phyloP scores from a whole-genome alignment of 2,797 vertebrate species.

The Steatocranus sp. region DNA sequence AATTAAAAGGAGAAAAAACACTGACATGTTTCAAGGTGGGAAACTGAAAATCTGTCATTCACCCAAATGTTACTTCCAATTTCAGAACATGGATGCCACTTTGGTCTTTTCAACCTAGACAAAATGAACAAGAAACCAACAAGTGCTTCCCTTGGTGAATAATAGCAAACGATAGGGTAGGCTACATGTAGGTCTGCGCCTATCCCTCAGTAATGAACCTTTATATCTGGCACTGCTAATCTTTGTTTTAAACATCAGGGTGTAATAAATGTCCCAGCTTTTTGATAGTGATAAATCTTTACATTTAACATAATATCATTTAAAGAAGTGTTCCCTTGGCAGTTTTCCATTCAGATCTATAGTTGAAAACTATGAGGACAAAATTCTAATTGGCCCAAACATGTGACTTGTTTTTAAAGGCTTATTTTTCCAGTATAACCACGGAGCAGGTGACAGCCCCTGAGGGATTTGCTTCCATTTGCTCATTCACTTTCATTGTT shows the following conservation, averaged over 20 bases:
- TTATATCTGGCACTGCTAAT: neutral
- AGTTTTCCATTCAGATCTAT: neutral
- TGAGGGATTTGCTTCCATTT: slow-evolving; percentile 20
- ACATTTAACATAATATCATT: neutral
- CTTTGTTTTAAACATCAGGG: neutral
- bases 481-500: slow-evolving; percentile 25
- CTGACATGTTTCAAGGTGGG: neutral
- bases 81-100: slow-evolving; percentile 34
- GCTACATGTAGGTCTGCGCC: neutral
- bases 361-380: neutral
- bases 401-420: slow-evolving; percentile 2
- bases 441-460: slow-evolving; percentile 19
- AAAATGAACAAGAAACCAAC: neutral
- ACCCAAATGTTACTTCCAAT: slow-evolving; percentile 15
- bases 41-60: slow-evolving; percentile 39
- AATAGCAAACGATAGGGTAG: neutral
- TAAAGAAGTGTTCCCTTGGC: neutral
- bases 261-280: neutral
- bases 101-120: neutral
- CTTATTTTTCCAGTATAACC: neutral
- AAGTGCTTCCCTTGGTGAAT: neutral
- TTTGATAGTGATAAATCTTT: neutral
- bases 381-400: neutral
- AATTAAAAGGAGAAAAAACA: neutral
- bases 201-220: neutral